Base-by-base conservation (phyloP, 30 jellyfish, hydroid and myxozoan genomes). In the Chrysaora quinquecirrha region DNA sequence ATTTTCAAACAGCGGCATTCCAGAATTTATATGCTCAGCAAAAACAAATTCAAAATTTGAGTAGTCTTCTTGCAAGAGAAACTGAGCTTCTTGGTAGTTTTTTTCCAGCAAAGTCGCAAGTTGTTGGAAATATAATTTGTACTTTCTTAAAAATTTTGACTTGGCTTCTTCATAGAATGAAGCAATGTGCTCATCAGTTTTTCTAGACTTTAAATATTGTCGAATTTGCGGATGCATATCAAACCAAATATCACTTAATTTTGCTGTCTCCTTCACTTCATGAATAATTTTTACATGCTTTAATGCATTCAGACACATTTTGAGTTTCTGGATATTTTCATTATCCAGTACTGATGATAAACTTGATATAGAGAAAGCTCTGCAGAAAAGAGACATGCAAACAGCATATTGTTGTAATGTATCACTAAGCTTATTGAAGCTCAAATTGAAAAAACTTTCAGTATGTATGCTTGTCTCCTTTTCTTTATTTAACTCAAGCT, bases 201-300 rank as follows among this genome's bases (percentile, higher is more conserved):
- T 76, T 27, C 63, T 34, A 28, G 67, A 50, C 29, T 76, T 43
- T 29, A 76, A 60, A 76, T 24, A 76, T 12, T 20, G 14, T 3
- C 87, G 61, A 31, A 76, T 78, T 67, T 28, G 56, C 23, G 87
- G 87, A 56, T 76, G 87, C 34, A 76, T 29, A 35, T 76, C 87
- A 60, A 16, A 76, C 6, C 54, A 38, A 3, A 3, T 38, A 14
- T 38, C 54, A 38, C 54, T 14, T 14, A 3, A 14, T 21, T 30
- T 66, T 14, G 30, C 58, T 4, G 3, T 30, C 25, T 25, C 18
- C 6, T 38, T 14, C 14, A 38, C 14, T 66, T 66, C 58, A 30
- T 1, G 12, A 46, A 66, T n/a, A 1, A 76, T 27, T 7, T 33
- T 56, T 30, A 11, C 10, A 48, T 60, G 78, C 29, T 30, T 58